A percentile compares a stretch with the other conserved stretches of the same genome.
These are phyloP conservation scores for Burhinus oedicnemus DNA, from an alignment of 2,113 vertebrate species.

Conservation along the genomic window DNA sequence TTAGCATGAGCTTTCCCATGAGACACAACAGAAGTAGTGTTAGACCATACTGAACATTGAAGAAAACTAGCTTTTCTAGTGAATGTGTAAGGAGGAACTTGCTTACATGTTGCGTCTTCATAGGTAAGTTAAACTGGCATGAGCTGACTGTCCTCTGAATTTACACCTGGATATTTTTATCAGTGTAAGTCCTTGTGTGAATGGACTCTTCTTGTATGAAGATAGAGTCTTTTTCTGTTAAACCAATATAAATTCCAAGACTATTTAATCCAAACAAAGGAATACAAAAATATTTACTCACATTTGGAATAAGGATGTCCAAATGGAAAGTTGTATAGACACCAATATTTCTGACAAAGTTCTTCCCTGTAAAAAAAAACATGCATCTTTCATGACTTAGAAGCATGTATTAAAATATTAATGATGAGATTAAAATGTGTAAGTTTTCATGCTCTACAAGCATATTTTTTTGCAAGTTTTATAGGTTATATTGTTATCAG, in stretches of 20 bases:
- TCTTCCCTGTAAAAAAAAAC: neutral
- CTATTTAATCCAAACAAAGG: neutral
- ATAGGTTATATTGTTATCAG: neutral
- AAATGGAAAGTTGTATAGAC: neutral
- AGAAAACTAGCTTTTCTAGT: neutral
- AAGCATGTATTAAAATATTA: neutral
- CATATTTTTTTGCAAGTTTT: neutral
- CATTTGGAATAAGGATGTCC: neutral
- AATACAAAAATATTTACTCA: neutral
- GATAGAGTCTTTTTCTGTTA: neutral
- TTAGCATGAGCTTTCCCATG: neutral
- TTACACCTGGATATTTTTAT: neutral
- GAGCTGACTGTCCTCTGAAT: neutral
- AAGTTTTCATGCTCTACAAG: neutral
- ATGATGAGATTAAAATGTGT: neutral
- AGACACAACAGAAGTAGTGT: neutral
- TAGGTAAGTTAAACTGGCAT: neutral
- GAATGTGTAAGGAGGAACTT: neutral
- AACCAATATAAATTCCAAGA: neutral
- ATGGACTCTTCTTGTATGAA: neutral
- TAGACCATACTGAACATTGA: neutral
- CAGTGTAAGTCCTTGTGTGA: neutral
- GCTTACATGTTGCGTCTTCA: neutral
- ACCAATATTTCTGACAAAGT: neutral
- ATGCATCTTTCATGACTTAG: neutral